Base-by-base conservation (phyloP, 2,888 invertebrate genomes). In the Sesamia inferens region DNA sequence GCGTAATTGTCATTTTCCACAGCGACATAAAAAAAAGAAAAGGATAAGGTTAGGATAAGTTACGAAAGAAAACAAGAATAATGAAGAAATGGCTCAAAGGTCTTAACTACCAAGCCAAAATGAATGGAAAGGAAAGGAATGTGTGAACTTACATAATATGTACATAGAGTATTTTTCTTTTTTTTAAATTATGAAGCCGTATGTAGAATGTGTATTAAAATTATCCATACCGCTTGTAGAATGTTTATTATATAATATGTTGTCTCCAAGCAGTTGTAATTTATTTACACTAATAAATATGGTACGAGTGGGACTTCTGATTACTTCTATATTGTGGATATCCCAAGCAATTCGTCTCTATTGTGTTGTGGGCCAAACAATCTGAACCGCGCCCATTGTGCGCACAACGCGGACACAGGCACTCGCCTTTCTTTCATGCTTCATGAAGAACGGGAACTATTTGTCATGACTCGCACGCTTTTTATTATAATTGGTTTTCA, bases 401-500 rank as follows among this genome's bases (percentile, higher is more conserved):
- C 51, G 31, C 31, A 42, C 64, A 14, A 22, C 54, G 54, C n/a
- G 39, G 13, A 42, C 44, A 39, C 39, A 13, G 14, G 68, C 44
- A 57, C 13, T 19, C 24, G 61, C 24, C 13, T 58, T 51, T 47
- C 44, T 55, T 54, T n/a, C 31, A n/a, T 24, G 59, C 61, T 68
- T 54, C n/a, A 64, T 31, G 14, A 68, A 22, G 31, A 51, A 54
- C 16, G 5, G 7, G 10, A 24, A 13, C 44, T 19, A 58, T 69
- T 48, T 8, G 6, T 65, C 58, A 62, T 22, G 14, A 54, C 63
- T 64, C 31, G 22, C 55, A 67, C 48, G 14, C 22, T 62, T 81
- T 68, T 59, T 71, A 73, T 44, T 59, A 63, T 71, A 77, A 81
- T 63, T 77, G 68, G 48, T 57, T 78, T 63, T 48, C 22, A 63